Conservation (phyloP, 2,797 vertebrate genomes). For the Eospalax fontanierii region DNA sequence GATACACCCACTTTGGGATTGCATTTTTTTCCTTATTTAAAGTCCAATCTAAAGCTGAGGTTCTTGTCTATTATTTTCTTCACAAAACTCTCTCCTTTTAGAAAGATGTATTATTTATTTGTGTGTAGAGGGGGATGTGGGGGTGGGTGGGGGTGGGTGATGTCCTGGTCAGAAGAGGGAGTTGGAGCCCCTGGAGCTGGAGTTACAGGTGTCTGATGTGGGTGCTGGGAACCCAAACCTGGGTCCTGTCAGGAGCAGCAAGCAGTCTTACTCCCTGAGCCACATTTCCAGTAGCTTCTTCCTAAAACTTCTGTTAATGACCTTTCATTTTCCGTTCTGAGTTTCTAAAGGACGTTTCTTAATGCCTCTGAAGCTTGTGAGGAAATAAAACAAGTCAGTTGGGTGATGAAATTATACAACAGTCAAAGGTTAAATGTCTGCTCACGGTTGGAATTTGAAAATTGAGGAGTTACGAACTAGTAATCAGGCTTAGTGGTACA, state of each 20-base stretch:
- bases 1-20: background rate
- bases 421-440: background rate
- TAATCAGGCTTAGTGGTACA: background rate
- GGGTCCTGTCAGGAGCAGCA: background rate
- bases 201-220: background rate
- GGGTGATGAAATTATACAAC: background rate
- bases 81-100: background rate
- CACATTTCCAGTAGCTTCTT: background rate
- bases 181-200: background rate
- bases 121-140: background rate
- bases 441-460: background rate
- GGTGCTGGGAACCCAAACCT: background rate
- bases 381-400: background rate
- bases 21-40: background rate
- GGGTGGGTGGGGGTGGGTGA: background rate
- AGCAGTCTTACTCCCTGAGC: background rate
- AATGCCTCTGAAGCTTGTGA: background rate
- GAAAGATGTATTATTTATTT: background rate
- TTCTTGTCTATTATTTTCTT: slow-evolving; percentile 40
- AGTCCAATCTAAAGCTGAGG: background rate
- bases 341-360: background rate
- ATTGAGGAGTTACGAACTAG: background rate
- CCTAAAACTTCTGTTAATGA: background rate
- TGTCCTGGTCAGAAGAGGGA: background rate
- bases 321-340: slow-evolving; percentile 35